Conservation (phyloP, 2,797 vertebrate genomes). For the Melanotaenia parkinsoni region DNA sequence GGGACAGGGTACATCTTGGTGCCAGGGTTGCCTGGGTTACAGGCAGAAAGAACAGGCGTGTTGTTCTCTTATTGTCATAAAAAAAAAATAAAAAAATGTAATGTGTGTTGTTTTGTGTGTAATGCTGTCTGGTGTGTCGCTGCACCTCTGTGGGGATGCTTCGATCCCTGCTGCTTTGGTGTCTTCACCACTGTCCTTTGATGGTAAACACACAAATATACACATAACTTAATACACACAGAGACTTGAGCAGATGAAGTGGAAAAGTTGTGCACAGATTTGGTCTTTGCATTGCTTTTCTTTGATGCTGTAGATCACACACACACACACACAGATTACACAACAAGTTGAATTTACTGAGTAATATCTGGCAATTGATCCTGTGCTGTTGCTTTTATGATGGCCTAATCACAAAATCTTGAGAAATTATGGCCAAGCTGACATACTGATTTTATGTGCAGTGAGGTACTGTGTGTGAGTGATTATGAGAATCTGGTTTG, state of each 20-base stretch:
- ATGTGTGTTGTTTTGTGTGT: conserved; percentile 51
- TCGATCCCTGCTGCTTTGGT: conserved; percentile 68
- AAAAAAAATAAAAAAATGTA: conserved; percentile 7
- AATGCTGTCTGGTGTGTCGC: conserved; percentile 67
- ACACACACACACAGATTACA: conserved; percentile 50
- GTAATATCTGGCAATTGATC: conserved; percentile 69
- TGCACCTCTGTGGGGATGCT: conserved; percentile 67
- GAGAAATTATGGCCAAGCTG: conserved; percentile 62
- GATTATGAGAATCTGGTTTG: conserved; percentile 73
- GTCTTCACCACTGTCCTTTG: conserved; percentile 77
- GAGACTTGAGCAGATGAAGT: conserved; percentile 15
- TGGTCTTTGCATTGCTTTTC: conserved; percentile 18
- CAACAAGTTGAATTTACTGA: conserved; percentile 44
- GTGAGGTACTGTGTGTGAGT: conserved; percentile 73
- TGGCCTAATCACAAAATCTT: conserved; percentile 77
- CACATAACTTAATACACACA: conserved; percentile 19
- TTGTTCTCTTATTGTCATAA: conserved; percentile 65
- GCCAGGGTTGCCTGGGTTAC: conserved; percentile 89
- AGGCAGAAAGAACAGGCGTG: conserved; percentile 80
- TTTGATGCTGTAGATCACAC: conserved; percentile 60
- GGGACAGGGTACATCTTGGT: conserved; percentile 56
- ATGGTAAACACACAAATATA: conserved; percentile 48
- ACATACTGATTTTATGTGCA: conserved; percentile 74
- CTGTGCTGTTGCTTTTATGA: conserved; percentile 72
- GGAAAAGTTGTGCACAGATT: conserved; percentile 31